phyloP scores from a whole-genome alignment of 2,888 invertebrate species.

The Aphodius sticticus region DNA sequence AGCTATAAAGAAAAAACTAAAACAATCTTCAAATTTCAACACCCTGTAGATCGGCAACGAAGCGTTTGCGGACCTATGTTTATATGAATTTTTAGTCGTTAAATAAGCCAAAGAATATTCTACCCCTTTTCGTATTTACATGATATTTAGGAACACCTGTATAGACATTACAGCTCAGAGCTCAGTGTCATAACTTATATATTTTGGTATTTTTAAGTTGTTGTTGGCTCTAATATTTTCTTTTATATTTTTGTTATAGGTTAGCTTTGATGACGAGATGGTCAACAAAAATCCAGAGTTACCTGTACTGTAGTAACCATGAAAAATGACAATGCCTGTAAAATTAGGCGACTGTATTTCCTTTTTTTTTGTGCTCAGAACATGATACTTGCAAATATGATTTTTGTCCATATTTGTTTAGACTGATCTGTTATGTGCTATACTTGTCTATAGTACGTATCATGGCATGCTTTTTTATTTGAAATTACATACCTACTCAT shows the following conservation, averaged over 20 bases:
- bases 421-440: neutral
- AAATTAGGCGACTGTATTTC: neutral
- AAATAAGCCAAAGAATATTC: too few relatives aligned
- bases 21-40: too few relatives aligned
- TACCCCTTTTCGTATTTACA: too few relatives aligned
- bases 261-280: slow-evolving; percentile 48
- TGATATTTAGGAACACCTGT: too few relatives aligned
- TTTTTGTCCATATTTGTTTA: neutral
- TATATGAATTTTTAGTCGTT: too few relatives aligned
- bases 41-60: too few relatives aligned
- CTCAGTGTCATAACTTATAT: too few relatives aligned
- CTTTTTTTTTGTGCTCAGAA: neutral
- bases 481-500: neutral
- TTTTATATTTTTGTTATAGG: slow-evolving; percentile 37
- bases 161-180: too few relatives aligned
- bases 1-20: too few relatives aligned
- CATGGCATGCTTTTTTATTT: neutral
- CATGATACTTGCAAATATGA: neutral
- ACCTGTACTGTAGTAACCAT: slow-evolving; percentile 23
- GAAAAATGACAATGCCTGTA: neutral
- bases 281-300: slow-evolving; percentile 27
- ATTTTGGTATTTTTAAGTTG: too few relatives aligned
- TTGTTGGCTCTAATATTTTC: slow-evolving; percentile 22
- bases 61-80: too few relatives aligned
- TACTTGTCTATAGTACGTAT: too few relatives aligned